Percentiles rank a stretch among this genome's conserved stretches.
Evolutionary conservation across 2,888 invertebrate genomes (phyloP).

Genomic region (Blastobasis lacticolella): DNA sequence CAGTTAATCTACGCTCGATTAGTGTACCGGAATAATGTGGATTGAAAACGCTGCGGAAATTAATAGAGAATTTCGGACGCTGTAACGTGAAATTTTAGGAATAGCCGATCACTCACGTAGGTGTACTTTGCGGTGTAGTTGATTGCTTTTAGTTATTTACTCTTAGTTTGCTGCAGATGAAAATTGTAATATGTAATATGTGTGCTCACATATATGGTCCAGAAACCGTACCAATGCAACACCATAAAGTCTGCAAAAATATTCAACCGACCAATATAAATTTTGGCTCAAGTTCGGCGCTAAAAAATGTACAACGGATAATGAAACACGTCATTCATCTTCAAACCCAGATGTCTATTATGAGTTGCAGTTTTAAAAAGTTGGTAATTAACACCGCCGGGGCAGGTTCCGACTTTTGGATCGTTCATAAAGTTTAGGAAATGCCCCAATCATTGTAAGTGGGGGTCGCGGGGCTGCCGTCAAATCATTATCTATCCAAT

Average conservation of each 20-base stretch:
- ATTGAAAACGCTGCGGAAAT: too few relatives aligned
- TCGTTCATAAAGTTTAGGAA: constrained; percentile 59
- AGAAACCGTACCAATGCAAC: too few relatives aligned
- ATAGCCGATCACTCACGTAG: too few relatives aligned
- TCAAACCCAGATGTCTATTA: constrained; percentile 65
- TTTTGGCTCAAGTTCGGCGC: constrained; percentile 20
- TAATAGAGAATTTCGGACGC: too few relatives aligned
- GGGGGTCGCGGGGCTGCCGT: not conserved
- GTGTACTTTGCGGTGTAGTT: too few relatives aligned
- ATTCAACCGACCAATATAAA: not conserved
- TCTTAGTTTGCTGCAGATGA: too few relatives aligned
- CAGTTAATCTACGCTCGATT: constrained; percentile 22
- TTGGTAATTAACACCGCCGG: constrained; percentile 67
- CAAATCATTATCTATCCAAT: too few relatives aligned
- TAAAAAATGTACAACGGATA: constrained; percentile 21
- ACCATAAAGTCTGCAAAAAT: not conserved
- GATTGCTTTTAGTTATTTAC: too few relatives aligned
- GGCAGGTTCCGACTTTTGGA: constrained; percentile 59
- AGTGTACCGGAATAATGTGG: too few relatives aligned
- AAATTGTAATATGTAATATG: too few relatives aligned
- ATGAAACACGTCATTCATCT: constrained; percentile 66
- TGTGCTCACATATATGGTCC: too few relatives aligned
- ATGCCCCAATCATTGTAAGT: constrained; percentile 64
- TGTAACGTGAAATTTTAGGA: too few relatives aligned
- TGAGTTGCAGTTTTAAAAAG: constrained; percentile 71